A percentile compares a stretch with the other conserved stretches of the same genome.
phyloP scores from a whole-genome alignment of 2,888 invertebrate genomes.

The Salticus scenicus region DNA sequence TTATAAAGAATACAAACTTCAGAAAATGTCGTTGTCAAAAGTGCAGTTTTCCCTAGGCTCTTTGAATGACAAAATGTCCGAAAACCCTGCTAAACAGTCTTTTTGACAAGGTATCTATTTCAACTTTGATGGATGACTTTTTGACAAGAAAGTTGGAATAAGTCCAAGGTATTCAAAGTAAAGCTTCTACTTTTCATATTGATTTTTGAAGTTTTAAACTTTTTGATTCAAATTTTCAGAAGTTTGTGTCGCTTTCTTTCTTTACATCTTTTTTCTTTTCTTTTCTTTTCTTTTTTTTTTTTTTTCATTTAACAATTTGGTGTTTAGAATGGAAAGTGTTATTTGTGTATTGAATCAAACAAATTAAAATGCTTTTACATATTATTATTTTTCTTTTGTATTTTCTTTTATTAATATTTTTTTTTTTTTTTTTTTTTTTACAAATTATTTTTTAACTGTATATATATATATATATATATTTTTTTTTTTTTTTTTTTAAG shows the following conservation, averaged over 20 bases:
- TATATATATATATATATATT: too few relatives aligned
- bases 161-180: neutral
- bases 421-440: too few relatives aligned
- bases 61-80: neutral
- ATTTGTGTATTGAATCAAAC: too few relatives aligned
- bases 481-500: too few relatives aligned
- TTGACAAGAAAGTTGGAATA: slow-evolving; percentile 14
- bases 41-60: neutral
- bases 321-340: too few relatives aligned
- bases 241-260: too few relatives aligned
- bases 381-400: too few relatives aligned
- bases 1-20: neutral
- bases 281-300: neutral
- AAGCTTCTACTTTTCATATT: neutral
- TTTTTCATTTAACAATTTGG: too few relatives aligned
- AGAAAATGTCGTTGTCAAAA: neutral
- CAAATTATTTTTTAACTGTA: too few relatives aligned
- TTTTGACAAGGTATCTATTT: slow-evolving; percentile 12
- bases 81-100: slow-evolving; percentile 5
- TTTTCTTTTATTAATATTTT: too few relatives aligned
- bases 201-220: neutral
- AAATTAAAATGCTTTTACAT: too few relatives aligned
- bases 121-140: neutral
- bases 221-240: neutral
- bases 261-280: neutral